Evolutionary conservation across 2,113 vertebrate genomes (phyloP), one percentile per base, ranked within the genome.

Genomic region (Anarhynchus alexandrinus): DNA sequence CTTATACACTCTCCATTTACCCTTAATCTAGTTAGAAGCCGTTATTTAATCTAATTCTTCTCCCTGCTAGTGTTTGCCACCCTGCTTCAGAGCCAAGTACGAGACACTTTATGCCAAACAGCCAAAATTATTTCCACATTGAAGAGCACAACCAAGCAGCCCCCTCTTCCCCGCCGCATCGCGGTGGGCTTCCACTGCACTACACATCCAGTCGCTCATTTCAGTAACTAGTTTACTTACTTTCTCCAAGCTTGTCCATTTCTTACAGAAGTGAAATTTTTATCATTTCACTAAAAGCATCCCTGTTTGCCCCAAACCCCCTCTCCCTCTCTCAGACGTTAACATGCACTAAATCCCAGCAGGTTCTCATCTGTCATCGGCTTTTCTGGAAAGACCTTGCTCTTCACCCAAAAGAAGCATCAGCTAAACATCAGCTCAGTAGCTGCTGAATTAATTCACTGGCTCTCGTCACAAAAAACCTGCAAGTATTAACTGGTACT

Each of bases 151-250:
- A 5, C 43, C 66, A 51, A 84, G 62, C 57, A 77, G 36, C 27
- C 10, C 4, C 2, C 36, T 82, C 38, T 36, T 34, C 49, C 49
- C 12, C 27, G 2, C 40, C 9, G 5, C 49, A 11, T 32, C 2
- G 1, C 5, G 11, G 16, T 6, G n/a, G 36, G 45, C 40, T 43
- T 64, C 19, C 42, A 5, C 43, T 2, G 2, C 38, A 17, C 30
- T 29, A 49, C 6, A 3, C 2, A 12, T 1, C 1, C 1, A 30
- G 70, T 27, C 25, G 2, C 34, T 47, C 78, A 51, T 15, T n/a
- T 25, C 59, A 43, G 7, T 22, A 82, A 17, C 10, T 15, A 15
- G 2, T 36, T 67, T 18, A 17, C 47, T 64, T 40, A 9, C 51
- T 67, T 78, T 82, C 32, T 51, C 58, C 58, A 65, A 85, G 74